phyloP scores from a whole-genome alignment of 2,888 invertebrate genomes.

The Xylota sylvarum region DNA sequence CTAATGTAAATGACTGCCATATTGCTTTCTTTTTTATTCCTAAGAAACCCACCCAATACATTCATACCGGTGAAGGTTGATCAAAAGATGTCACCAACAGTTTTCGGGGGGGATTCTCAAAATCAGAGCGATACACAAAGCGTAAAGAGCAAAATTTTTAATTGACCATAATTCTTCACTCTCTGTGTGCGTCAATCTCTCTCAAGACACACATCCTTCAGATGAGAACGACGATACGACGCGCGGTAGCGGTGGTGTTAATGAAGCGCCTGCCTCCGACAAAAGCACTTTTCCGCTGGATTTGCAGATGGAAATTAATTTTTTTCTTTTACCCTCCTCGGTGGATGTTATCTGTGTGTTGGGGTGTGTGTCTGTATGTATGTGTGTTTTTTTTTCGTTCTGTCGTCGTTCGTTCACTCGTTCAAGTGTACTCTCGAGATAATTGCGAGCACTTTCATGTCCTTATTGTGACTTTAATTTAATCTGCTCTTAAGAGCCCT shows the following conservation, averaged over 20 bases:
- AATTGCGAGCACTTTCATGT: constrained; percentile 77
- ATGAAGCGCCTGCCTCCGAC: constrained; percentile 67
- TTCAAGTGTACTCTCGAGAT: constrained; percentile 75
- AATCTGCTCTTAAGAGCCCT: constrained; percentile 73
- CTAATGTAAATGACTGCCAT: constrained; percentile 11
- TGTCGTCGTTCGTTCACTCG: constrained; percentile 53
- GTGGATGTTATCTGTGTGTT: neutral
- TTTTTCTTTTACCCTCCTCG: constrained; percentile 25
- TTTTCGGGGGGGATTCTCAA: constrained; percentile 7
- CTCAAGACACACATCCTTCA: constrained; percentile 56
- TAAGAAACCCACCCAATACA: neutral
- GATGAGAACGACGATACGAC: constrained; percentile 19
- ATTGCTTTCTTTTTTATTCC: neutral
- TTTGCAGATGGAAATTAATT: constrained; percentile 74
- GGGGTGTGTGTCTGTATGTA: neutral
- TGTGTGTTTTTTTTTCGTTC: constrained; percentile 3
- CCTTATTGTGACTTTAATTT: constrained; percentile 77
- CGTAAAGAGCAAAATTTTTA: constrained; percentile 54
- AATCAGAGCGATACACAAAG: constrained; percentile 45
- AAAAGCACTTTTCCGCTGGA: constrained; percentile 76
- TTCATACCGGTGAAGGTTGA: neutral
- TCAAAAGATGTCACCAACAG: constrained; percentile 53
- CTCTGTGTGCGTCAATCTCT: constrained; percentile 16
- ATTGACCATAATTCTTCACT: constrained; percentile 67
- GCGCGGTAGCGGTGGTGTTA: constrained; percentile 61